Evolutionary conservation across 2,113 vertebrate species (phyloP).

Genomic region (Mormyrus iriodes): DNA sequence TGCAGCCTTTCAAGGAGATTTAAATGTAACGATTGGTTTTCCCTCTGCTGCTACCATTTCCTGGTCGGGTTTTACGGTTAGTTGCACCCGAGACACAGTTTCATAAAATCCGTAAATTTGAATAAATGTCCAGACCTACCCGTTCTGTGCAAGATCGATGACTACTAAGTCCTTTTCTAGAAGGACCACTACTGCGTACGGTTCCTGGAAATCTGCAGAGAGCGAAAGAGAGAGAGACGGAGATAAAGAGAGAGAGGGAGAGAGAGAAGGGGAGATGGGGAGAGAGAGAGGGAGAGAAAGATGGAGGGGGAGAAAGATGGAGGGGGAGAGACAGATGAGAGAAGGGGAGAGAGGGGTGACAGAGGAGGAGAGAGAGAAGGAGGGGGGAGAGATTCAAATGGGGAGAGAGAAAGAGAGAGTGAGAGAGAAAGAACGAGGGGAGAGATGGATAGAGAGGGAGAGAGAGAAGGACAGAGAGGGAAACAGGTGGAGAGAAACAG

Average conservation of each 20-base stretch:
- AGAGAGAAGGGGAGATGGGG: too few relatives aligned
- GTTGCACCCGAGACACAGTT: neutral
- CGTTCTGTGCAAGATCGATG: constrained; percentile 98
- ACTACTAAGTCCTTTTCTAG: constrained; percentile 97
- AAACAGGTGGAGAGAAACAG: constrained; percentile 23
- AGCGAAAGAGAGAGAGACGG: constrained; percentile 22
- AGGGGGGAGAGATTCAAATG: neutral
- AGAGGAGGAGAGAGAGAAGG: neutral
- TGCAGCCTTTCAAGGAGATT: neutral
- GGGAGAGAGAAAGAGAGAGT: constrained; percentile 19
- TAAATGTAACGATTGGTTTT: neutral
- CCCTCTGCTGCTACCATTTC: neutral
- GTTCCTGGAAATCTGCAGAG: constrained; percentile 92
- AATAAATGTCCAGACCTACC: constrained; percentile 64
- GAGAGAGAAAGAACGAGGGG: neutral
- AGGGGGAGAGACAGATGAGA: constrained; percentile 10
- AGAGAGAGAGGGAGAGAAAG: too few relatives aligned
- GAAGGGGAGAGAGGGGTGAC: constrained; percentile 12
- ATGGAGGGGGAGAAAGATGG: neutral
- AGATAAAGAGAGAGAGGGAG: neutral
- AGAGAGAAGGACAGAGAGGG: too few relatives aligned
- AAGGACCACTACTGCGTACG: constrained; percentile 96
- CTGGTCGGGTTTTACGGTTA: neutral
- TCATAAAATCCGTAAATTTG: constrained; percentile 14
- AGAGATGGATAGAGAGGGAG: neutral